Base-by-base conservation (phyloP, 2,888 invertebrate genomes). In the Meliscaeva auricollis region DNA sequence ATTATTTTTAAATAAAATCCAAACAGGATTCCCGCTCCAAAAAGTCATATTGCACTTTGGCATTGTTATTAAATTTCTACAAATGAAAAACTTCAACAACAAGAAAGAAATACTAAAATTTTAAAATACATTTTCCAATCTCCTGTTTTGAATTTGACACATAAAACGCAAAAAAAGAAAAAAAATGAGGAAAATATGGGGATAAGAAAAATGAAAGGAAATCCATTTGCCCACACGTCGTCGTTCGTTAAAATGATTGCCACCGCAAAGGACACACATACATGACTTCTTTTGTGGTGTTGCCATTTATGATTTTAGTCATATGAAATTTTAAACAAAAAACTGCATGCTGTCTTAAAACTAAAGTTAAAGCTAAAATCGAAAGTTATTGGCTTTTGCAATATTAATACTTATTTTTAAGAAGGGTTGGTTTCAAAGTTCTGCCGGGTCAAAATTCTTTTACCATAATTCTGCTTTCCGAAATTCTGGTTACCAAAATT, bases 161-260 rank as follows among this genome's bases (percentile, higher is more conserved):
- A 76, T 30, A 46, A 54, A 41, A 50, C 30, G 9, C 41, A 41
- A 26, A 48, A 44, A 41, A 20, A 41, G 4, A 30, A 26, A 8
- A 68, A 22, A 68, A 62, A 66, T 52, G 9, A 30, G 38, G 17
- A 69, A 50, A 70, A 44, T 44, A 41, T 46, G 44, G 15, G 72
- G 41, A 48, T 44, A 56, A 62, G 72, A 60, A 48, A 50, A 64
- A 62, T 22, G 73, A 48, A 80, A 72, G 66, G 72, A 76, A 81
- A 85, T 76, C 85, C 76, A 85, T 85, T 81, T 85, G 85, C 85
- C 76, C 85, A 85, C 85, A 85, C 81, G 85, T 85, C 72, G 70
- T 76, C 81, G 68, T 81, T 80, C 76, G 85, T 81, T 80, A 81
- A 85, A 81, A 76, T 81, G 85, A 80, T 80, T 81, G 80, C 76